phyloP scores from a whole-genome alignment of 1,140 invertebrate species.

The Ips typographus region DNA sequence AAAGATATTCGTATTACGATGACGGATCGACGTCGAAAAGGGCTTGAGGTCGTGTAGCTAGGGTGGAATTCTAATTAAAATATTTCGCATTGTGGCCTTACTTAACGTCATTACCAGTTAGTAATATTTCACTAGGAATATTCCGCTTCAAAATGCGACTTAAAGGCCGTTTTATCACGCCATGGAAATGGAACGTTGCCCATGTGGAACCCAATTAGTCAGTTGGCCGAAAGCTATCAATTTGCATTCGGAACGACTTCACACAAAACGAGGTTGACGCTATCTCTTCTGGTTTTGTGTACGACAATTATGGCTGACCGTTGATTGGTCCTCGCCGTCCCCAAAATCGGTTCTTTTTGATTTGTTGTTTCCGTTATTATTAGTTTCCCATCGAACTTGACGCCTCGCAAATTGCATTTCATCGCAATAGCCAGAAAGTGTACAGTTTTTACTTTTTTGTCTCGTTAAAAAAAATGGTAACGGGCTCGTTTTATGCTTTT shows the following conservation, averaged over 20 bases:
- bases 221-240: constrained; percentile 19
- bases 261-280: constrained; percentile 10
- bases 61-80: constrained; percentile 4
- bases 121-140: constrained; percentile 3
- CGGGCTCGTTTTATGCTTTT: neutral
- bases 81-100: constrained; percentile 6
- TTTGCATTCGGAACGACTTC: constrained; percentile 22
- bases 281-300: constrained; percentile 3
- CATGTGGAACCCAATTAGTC: constrained; percentile 17
- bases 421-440: neutral
- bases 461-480: neutral
- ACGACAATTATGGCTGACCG: constrained; percentile 10
- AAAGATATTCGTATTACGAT: constrained; percentile 6
- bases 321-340: neutral
- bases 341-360: neutral
- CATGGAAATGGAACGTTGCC: neutral
- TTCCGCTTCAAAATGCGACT: neutral
- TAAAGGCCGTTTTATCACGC: constrained; percentile 5
- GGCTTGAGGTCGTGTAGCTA: neutral
- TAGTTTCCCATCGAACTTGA: neutral
- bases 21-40: constrained; percentile 3
- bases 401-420: neutral
- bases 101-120: constrained; percentile 3
- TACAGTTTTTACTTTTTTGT: neutral
- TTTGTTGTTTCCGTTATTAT: constrained; percentile 2